Percentiles rank a stretch among this genome's conserved stretches.
These are phyloP conservation scores for Lamellibrachia satsuma DNA, from an alignment of 2,888 invertebrate genomes.

Conservation along the genomic window DNA sequence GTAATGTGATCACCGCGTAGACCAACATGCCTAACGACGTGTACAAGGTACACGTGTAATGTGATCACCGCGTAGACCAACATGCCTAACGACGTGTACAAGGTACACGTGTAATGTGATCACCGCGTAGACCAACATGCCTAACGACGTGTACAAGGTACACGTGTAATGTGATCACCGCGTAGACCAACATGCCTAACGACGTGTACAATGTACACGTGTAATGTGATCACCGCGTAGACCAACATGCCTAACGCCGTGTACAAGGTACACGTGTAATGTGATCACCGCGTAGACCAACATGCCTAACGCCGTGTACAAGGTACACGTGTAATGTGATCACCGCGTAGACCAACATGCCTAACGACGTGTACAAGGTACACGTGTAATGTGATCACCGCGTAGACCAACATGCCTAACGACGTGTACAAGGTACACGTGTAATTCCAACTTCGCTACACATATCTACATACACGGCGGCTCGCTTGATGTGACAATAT, in stretches of 20 bases:
- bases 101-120: not conserved
- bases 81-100: not conserved
- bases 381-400: not conserved
- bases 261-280: not conserved
- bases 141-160: not conserved
- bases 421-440: not conserved
- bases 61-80: too few species aligned
- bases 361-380: not conserved
- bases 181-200: not conserved
- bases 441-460: not conserved
- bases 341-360: too few species aligned
- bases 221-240: not conserved
- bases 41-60: not conserved
- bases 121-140: too few species aligned
- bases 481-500: not conserved
- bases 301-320: not conserved
- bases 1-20: too few species aligned
- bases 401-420: not conserved
- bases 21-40: not conserved
- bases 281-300: too few species aligned
- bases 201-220: not conserved
- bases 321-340: not conserved
- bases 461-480: not conserved
- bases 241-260: not conserved
- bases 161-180: not conserved